Evolutionary conservation across 2,113 vertebrate genomes (phyloP), one percentile per base, ranked within the genome.

Genomic region (Donacobius atricapilla): DNA sequence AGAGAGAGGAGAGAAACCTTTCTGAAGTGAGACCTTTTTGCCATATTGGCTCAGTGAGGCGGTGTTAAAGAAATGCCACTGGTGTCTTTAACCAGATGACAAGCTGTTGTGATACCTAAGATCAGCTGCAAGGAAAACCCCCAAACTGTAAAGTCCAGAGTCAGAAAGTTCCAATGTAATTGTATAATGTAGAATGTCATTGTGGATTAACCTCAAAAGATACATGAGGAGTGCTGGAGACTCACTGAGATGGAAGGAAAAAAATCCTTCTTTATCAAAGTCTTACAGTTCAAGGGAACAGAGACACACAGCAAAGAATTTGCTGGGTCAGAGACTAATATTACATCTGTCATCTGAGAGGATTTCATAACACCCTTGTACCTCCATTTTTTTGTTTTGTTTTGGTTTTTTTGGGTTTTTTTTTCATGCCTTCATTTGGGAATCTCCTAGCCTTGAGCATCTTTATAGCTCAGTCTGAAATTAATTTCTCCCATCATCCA

Each of bases 291-390:
- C 35, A 66, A 85, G 44, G 39, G 72, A 93, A 81, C 24, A 70
- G n/a, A 61, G 14, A 33, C 24, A 65, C 66, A 80, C 76, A 77
- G 64, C 86, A 77, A 83, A 73, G 83, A 88, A 90, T 70, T 28
- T 61, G 45, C 64, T 68, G 72, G 72, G 69, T 92, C 86, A 97
- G 91, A 89, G 56, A 87, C 72, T 95, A 95, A 89, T 93, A 68
- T 58, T 77, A 51, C 58, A 68, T 78, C 76, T 88, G 28, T 63
- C 47, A 66, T 73, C 80, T 83, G 83, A 75, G 0, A 15, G 60
- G 33, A 92, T 94, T 90, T 94, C 68, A 47, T 83, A 94, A 81
- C 39, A 76, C 63, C 42, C 60, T 58, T 69, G 60, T 87, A 69
- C 51, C 51, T 78, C 37, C 56, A 63, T 13, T 13, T 33, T 33